These are phyloP conservation scores for Drosophila yakuba DNA, from an alignment of 1,140 invertebrate genomes.

Conservation along the genomic window DNA sequence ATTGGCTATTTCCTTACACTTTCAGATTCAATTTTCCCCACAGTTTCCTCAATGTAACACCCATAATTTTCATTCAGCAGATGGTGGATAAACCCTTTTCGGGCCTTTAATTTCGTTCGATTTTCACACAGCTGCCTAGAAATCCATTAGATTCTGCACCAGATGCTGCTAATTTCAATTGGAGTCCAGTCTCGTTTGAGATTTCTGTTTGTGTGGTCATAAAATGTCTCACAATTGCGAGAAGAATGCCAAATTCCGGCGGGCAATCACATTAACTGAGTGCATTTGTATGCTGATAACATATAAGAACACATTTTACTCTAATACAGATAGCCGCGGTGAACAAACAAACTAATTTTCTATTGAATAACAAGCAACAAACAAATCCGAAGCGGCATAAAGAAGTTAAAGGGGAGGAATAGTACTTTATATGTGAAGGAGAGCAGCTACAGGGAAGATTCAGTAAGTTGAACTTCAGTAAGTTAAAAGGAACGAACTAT, in stretches of 20 bases:
- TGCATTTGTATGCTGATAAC: constrained; percentile 1
- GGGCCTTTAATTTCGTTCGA: background rate
- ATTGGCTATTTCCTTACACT: background rate
- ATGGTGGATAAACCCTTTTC: constrained; percentile 18
- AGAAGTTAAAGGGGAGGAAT: constrained; percentile 19
- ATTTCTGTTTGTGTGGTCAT: constrained; percentile 1
- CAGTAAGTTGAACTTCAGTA: background rate
- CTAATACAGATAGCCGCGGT: background rate
- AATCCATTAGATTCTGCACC: background rate
- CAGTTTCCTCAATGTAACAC: constrained; percentile 4
- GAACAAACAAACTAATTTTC: constrained; percentile 60
- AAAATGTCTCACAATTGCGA: constrained; percentile 1
- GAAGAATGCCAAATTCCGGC: background rate
- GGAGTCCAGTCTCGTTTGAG: background rate
- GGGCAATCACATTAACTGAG: constrained; percentile 4
- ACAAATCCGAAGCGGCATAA: constrained; percentile 8
- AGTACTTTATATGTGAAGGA: background rate
- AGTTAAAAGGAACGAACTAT: too few species aligned
- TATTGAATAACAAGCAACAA: constrained; percentile 37
- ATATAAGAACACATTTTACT: background rate
- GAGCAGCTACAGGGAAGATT: background rate
- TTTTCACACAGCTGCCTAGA: background rate
- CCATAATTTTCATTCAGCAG: constrained; percentile 26
- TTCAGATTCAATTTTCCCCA: background rate
- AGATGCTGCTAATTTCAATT: constrained; percentile 34